phyloP scores from a whole-genome alignment of 2,113 vertebrate species.

The Chrysemys picta region DNA sequence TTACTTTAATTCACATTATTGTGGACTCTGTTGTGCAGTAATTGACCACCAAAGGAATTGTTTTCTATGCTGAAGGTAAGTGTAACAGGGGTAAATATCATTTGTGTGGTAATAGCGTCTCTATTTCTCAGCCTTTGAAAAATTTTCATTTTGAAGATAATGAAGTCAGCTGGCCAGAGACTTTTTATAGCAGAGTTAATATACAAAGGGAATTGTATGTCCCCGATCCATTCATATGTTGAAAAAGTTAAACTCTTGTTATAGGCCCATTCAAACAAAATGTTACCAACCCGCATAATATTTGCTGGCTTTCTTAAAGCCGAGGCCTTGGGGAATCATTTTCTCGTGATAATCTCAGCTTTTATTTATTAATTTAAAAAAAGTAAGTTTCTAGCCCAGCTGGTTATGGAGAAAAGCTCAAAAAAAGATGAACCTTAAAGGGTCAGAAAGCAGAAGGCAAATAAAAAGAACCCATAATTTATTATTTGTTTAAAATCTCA shows the following conservation, averaged over 20 bases:
- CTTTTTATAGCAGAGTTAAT: neutral
- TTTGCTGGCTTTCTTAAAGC: neutral
- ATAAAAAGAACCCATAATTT: neutral
- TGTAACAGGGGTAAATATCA: neutral
- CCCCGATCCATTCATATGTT: neutral
- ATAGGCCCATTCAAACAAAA: neutral
- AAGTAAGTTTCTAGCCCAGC: neutral
- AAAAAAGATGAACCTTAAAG: neutral
- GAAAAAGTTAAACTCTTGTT: neutral
- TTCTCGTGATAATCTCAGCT: neutral
- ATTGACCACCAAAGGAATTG: neutral
- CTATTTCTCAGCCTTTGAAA: neutral
- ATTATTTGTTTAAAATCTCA: neutral
- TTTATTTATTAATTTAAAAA: neutral
- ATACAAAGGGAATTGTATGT: neutral
- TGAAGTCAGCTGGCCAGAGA: neutral
- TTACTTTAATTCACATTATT: neutral
- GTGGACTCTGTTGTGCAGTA: neutral
- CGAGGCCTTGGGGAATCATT: neutral
- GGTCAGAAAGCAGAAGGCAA: neutral
- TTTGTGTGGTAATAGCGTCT: neutral
- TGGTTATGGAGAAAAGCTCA: neutral
- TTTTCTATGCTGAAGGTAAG: neutral
- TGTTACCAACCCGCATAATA: neutral
- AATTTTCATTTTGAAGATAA: neutral